Evolutionary conservation across 2,113 vertebrate genomes (phyloP).

Genomic region (Bubo blakistoni): DNA sequence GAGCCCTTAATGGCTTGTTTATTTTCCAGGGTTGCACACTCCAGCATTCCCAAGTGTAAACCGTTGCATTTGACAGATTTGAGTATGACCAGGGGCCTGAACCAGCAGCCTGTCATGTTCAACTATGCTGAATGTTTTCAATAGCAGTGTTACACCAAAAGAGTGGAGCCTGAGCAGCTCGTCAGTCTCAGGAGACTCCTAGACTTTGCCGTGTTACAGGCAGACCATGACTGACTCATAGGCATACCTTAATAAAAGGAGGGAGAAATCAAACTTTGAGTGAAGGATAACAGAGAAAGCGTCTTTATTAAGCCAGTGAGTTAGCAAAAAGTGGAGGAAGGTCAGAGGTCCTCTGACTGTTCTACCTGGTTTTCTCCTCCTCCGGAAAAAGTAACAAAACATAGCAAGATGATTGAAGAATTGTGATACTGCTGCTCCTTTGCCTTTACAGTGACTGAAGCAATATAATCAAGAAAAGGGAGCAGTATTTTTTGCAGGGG

Average conservation of each 20-base stretch:
- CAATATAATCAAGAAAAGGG: background rate
- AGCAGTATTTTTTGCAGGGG: background rate
- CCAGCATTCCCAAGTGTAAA: background rate
- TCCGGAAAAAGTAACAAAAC: background rate
- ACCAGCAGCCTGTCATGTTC: background rate
- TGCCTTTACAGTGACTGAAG: background rate
- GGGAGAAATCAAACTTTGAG: background rate
- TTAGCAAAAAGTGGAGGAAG: background rate
- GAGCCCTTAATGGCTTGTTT: background rate
- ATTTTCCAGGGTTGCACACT: background rate
- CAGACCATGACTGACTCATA: background rate
- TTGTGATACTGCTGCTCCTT: background rate
- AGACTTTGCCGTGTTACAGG: background rate
- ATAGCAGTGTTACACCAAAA: background rate
- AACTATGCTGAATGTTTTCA: background rate
- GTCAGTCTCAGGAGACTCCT: background rate
- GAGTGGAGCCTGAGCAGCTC: background rate
- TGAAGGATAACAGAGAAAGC: background rate
- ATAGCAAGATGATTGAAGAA: background rate
- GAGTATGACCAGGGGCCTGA: background rate
- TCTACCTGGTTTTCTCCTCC: background rate
- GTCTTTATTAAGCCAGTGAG: background rate
- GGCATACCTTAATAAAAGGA: background rate
- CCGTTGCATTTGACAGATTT: background rate
- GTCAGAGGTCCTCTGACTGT: background rate